These are phyloP conservation scores for Pardosa pseudoannulata DNA, from an alignment of 2,888 invertebrate species.

Conservation along the genomic window DNA sequence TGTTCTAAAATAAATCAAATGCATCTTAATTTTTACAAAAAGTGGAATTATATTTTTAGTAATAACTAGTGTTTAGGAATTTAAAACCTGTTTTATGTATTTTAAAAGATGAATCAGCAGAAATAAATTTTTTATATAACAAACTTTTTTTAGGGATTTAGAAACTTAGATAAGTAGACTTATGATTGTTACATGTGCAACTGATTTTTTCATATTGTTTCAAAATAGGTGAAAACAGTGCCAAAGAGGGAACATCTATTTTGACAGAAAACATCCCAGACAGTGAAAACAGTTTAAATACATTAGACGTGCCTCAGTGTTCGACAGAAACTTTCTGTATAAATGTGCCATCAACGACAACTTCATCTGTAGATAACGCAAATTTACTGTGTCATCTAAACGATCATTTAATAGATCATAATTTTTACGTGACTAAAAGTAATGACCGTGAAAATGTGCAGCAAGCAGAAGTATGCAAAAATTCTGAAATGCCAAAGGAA, in stretches of 20 bases:
- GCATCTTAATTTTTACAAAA: too few relatives aligned
- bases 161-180: too few relatives aligned
- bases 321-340: constrained; percentile 28
- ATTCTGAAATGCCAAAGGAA: constrained; percentile 28
- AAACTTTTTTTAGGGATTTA: too few relatives aligned
- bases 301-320: not conserved
- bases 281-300: not conserved
- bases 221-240: not conserved
- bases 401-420: constrained; percentile 13
- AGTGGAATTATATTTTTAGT: too few relatives aligned
- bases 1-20: too few relatives aligned
- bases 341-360: constrained; percentile 34
- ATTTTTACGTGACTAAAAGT: not conserved
- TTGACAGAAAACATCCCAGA: not conserved
- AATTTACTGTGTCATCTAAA: constrained; percentile 5
- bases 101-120: too few relatives aligned
- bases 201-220: too few relatives aligned
- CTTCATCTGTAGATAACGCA: constrained; percentile 28
- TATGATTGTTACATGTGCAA: too few relatives aligned
- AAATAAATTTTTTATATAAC: too few relatives aligned
- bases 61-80: too few relatives aligned
- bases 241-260: not conserved
- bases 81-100: too few relatives aligned
- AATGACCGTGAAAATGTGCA: constrained; percentile 22
- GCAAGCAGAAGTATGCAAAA: not conserved